Percentiles rank a stretch among this genome's conserved stretches.
phyloP scores from a whole-genome alignment of 2,888 invertebrate species.

The Oligia fasciuncula region DNA sequence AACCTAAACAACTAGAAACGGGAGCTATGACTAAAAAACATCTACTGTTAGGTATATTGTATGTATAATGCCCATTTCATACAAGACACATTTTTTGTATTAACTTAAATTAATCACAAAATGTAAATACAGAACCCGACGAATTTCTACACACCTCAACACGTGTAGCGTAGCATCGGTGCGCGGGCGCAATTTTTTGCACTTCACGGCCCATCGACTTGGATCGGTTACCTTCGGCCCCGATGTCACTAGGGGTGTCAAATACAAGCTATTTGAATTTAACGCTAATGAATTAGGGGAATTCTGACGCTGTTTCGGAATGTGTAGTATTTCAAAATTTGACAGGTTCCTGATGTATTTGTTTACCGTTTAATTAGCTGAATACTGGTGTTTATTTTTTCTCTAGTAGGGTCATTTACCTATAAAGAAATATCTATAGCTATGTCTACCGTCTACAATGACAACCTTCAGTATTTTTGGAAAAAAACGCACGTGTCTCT shows the following conservation, averaged over 20 bases:
- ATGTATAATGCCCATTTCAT: background rate
- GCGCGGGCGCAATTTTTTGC: slow-evolving; percentile 64
- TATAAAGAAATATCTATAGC: background rate
- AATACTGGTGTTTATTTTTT: slow-evolving; percentile 17
- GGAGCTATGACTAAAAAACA: background rate
- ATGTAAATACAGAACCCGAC: slow-evolving; percentile 18
- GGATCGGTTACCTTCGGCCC: slow-evolving; percentile 61
- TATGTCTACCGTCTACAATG: background rate
- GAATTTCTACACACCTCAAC: slow-evolving; percentile 40
- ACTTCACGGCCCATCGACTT: slow-evolving; percentile 69
- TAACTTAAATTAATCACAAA: background rate
- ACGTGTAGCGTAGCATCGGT: slow-evolving; percentile 53
- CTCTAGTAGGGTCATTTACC: background rate
- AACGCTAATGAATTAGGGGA: slow-evolving; percentile 85
- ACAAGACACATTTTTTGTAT: background rate
- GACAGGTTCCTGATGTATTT: slow-evolving; percentile 34
- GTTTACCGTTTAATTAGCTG: slow-evolving; percentile 33
- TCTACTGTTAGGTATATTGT: background rate
- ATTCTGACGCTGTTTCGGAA: slow-evolving; percentile 68
- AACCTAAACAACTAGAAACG: background rate
- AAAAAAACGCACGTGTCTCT: too few relatives aligned
- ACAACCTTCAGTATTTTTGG: background rate
- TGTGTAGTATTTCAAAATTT: slow-evolving; percentile 41
- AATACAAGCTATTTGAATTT: slow-evolving; percentile 77
- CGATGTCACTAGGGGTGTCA: slow-evolving; percentile 71